Base-by-base conservation (phyloP, 2,113 vertebrate species). In the Siniperca chuatsi region DNA sequence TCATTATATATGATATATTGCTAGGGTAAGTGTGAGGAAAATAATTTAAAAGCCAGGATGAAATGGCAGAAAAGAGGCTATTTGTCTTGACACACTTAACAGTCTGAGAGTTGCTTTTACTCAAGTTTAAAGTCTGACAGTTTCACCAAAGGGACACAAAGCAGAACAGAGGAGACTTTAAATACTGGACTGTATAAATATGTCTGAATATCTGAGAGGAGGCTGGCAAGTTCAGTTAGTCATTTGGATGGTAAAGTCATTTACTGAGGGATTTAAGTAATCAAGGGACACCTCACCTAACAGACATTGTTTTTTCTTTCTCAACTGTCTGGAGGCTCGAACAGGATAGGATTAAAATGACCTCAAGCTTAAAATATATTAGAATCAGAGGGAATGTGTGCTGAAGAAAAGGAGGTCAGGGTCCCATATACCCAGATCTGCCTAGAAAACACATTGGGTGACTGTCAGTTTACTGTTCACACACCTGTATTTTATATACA, bases 311-410 rank as follows among this genome's bases (percentile, higher is more conserved):
- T 50, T 23, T 62, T 35, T 4, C 23, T 6, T 25, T 61, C 35
- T 33, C n/a, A 13, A 4, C 37, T 37, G 13, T 15, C 44, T 12
- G 16, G 29, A 64, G n/a, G 40, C 54, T 65, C 48, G 9, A 40
- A 15, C n/a, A 23, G 11, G 52, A 71, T 71, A 29, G 23, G 20
- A 86, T 84, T 82, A 77, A 81, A 83, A 69, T 66, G 67, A 81
- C 77, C 46, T 67, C 5, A 0, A 23, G 23, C 20, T 75, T 15
- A 37, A 67, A 75, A 44, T 76, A 1, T 2, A 23, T 50, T 8
- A 13, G 25, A 86, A 62, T 70, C 15, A 29, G 40, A 58, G 2
- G 0, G 37, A 71, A 69, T 64, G n/a, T 48, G 29, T 29, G 58
- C 8, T 77, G 40, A 48, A 69, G 62, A 37, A 29, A 76, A 78